Evolutionary conservation across 2,113 vertebrate genomes (phyloP), one percentile per base, ranked within the genome.

Genomic region (Saccopteryx bilineata): DNA sequence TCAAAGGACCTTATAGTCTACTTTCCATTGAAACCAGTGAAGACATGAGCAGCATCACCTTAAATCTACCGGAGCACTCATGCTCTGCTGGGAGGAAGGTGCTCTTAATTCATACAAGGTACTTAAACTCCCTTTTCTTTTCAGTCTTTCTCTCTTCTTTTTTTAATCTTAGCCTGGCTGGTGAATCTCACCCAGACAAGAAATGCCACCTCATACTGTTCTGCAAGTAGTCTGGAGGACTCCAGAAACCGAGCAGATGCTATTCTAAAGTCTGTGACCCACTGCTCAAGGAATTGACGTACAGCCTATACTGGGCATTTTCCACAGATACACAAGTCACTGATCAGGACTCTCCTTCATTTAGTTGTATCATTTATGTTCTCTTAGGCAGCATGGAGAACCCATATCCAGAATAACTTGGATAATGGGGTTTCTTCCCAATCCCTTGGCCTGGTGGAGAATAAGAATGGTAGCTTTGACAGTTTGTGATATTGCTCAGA

Each of bases 301-400:
- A 93, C 23, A 48, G 58, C 31, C 15, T 63, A 12, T 31, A 75
- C 46, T 68, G 68, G 80, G 9, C 5, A 72, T 68, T 88, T 96
- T 76, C 56, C 71, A 58, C 48, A 71, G 63, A 33, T 60, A 50
- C 9, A 39, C 58, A 31, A 80, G 28, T 94, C n/a, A 46, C 15
- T 87, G 39, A 31, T 93, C 52, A 94, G 33, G 94, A 63, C 14
- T 88, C 46, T 90, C 15, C 50, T 78, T 61, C 28, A 81, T 39
- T 78, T 63, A 11, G 2, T 28, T 90, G 54, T 31, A 39, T 81
- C 39, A 50, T 14, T 54, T 85, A 65, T 75, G 18, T 76, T 92
- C 66, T 81, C 82, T 39, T 24, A 61, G 39, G 28, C 14, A 63
- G 21, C 33, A 33, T 15, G 78, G 65, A 65, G 33, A 26, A 72